phyloP scores from a whole-genome alignment of 2,888 invertebrate genomes.

The Parnassius smintheus region DNA sequence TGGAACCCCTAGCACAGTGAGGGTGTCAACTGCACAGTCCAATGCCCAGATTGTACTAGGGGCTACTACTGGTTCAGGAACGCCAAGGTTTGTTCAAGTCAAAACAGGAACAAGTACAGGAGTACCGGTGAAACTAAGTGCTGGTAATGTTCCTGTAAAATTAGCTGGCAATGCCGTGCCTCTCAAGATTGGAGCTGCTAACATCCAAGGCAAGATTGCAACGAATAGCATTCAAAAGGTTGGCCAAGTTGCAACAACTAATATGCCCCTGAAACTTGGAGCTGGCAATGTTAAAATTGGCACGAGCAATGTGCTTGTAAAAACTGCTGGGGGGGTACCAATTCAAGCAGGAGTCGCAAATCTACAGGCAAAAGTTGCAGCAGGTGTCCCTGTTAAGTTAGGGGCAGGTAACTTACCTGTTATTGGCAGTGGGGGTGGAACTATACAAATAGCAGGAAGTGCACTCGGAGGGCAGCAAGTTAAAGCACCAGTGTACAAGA shows the following conservation, averaged over 20 bases:
- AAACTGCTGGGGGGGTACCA: slow-evolving; percentile 65
- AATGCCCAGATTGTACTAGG: slow-evolving; percentile 65
- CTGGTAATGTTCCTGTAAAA: slow-evolving; percentile 66
- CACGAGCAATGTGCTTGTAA: slow-evolving; percentile 70
- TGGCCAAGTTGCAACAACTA: slow-evolving; percentile 36
- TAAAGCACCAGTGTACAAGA: slow-evolving; percentile 75
- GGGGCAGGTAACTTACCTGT: slow-evolving; percentile 64
- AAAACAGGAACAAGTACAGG: slow-evolving; percentile 60
- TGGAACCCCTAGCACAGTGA: slow-evolving; percentile 57
- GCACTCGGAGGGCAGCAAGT: slow-evolving; percentile 58
- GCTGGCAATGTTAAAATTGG: slow-evolving; percentile 73
- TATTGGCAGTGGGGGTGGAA: slow-evolving; percentile 59
- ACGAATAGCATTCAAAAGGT: slow-evolving; percentile 65
- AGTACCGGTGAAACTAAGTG: slow-evolving; percentile 63
- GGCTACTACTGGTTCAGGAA: slow-evolving; percentile 48
- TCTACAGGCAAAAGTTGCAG: slow-evolving; percentile 56
- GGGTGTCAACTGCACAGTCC: slow-evolving; percentile 66
- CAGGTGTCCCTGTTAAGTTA: slow-evolving; percentile 68
- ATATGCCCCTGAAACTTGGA: slow-evolving; percentile 67
- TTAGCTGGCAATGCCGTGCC: slow-evolving; percentile 62
- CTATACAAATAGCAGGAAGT: slow-evolving; percentile 61
- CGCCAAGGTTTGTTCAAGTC: slow-evolving; percentile 70
- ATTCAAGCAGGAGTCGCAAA: slow-evolving; percentile 60
- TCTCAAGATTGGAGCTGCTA: slow-evolving; percentile 67
- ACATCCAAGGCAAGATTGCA: slow-evolving; percentile 64